A percentile compares a stretch with the other conserved stretches of the same genome.
These are phyloP conservation scores for Araneus ventricosus DNA, from an alignment of 1,140 invertebrate genomes.

Conservation along the genomic window DNA sequence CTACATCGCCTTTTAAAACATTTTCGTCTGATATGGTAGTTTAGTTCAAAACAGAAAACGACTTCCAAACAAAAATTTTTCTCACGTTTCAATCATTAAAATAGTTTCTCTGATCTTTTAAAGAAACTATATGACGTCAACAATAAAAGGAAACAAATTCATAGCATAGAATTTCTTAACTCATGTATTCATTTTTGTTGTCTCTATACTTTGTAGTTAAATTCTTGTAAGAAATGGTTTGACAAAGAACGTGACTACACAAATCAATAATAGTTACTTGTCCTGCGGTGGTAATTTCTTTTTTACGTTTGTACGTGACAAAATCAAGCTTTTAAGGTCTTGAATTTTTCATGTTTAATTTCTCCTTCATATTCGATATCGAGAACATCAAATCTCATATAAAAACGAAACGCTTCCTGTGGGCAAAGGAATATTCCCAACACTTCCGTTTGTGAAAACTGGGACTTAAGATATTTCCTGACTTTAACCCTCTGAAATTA, in stretches of 20 bases:
- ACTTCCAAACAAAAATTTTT: too few species aligned
- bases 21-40: too few species aligned
- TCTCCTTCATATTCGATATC: background rate
- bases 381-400: background rate
- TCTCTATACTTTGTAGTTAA: background rate
- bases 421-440: background rate
- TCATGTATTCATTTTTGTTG: background rate
- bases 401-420: background rate
- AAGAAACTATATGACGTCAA: too few species aligned
- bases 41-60: too few species aligned
- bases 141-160: background rate
- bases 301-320: background rate
- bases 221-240: background rate
- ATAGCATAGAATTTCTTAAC: background rate
- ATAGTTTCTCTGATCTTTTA: background rate
- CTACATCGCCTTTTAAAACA: too few species aligned
- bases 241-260: background rate
- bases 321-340: background rate
- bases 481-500: background rate
- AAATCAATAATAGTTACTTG: background rate
- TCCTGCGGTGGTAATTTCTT: background rate
- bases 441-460: background rate
- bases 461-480: background rate
- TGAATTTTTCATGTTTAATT: background rate
- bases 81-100: background rate